These are phyloP conservation scores for Druon quercuslanigerum DNA, from an alignment of 1,140 invertebrate species.

Conservation along the genomic window DNA sequence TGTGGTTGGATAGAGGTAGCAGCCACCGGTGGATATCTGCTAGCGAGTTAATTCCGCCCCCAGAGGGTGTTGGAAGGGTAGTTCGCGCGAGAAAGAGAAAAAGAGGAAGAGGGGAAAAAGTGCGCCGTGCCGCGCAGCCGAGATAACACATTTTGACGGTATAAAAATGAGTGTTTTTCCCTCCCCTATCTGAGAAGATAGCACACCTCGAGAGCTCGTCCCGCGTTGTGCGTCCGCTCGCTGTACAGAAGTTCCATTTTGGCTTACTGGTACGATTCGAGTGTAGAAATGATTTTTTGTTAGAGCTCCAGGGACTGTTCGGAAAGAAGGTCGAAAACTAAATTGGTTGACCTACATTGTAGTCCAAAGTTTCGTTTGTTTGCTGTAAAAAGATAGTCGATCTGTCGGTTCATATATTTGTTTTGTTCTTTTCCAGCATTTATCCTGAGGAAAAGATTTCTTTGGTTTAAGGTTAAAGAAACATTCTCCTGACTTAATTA, in stretches of 20 bases:
- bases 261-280: not conserved
- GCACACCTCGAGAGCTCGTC: conserved; percentile 55
- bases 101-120: conserved; percentile 44
- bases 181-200: conserved; percentile 65
- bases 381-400: not conserved
- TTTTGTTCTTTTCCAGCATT: too few relatives aligned
- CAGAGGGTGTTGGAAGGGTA: conserved; percentile 47
- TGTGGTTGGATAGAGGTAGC: conserved; percentile 30
- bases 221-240: conserved; percentile 2
- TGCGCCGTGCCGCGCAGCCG: conserved; percentile 52
- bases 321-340: not conserved
- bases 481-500: too few relatives aligned
- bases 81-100: conserved; percentile 47
- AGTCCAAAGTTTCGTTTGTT: not conserved
- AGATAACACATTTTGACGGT: conserved; percentile 73
- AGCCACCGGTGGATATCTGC: conserved; percentile 67
- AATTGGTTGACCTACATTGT: not conserved
- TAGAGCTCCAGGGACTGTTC: conserved; percentile 39
- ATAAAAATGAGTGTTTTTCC: conserved; percentile 73
- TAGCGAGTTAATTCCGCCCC: conserved; percentile 73
- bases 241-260: not conserved
- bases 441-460: too few relatives aligned
- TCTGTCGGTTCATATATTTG: too few relatives aligned
- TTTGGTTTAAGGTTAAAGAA: too few relatives aligned
- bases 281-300: conserved; percentile 38